Percentiles rank a stretch among this genome's conserved stretches.
phyloP scores from a whole-genome alignment of 2,797 vertebrate genomes.

The Megalops cyprinoides region DNA sequence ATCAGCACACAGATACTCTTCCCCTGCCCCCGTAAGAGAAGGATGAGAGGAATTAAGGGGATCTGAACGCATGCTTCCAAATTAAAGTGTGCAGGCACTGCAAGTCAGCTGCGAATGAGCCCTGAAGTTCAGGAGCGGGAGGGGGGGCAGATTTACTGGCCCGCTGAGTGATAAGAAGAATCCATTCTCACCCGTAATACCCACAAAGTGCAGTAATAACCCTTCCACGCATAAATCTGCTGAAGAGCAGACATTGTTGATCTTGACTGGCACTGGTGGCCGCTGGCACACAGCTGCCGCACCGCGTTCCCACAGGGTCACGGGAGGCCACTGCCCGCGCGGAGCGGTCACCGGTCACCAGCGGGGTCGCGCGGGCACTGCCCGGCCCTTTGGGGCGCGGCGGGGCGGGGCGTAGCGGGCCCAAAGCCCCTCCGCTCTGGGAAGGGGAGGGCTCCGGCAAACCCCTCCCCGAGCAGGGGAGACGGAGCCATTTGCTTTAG shows the following conservation, averaged over 20 bases:
- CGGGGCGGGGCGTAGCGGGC: too few relatives aligned
- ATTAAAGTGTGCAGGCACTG: neutral
- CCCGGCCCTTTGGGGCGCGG: too few relatives aligned
- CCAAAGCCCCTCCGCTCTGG: neutral
- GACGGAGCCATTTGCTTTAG: constrained; percentile 1
- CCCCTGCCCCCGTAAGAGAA: neutral
- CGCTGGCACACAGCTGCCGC: neutral
- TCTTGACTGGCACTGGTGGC: neutral
- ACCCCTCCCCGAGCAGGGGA: neutral
- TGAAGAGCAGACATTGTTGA: neutral
- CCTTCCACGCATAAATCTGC: neutral
- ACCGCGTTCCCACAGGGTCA: neutral
- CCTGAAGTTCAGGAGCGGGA: too few relatives aligned
- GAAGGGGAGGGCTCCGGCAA: neutral
- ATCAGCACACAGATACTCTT: neutral
- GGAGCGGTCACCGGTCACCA: neutral
- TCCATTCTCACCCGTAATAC: neutral
- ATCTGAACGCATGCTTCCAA: neutral
- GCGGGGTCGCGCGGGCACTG: neutral
- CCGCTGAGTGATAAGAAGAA: neutral
- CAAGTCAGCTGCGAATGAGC: neutral
- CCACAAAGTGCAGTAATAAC: neutral
- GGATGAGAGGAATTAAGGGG: neutral
- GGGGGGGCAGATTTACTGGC: neutral
- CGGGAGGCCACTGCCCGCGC: neutral